These are phyloP conservation scores for Netelia virgata DNA, from an alignment of 2,888 invertebrate genomes.

Conservation along the genomic window DNA sequence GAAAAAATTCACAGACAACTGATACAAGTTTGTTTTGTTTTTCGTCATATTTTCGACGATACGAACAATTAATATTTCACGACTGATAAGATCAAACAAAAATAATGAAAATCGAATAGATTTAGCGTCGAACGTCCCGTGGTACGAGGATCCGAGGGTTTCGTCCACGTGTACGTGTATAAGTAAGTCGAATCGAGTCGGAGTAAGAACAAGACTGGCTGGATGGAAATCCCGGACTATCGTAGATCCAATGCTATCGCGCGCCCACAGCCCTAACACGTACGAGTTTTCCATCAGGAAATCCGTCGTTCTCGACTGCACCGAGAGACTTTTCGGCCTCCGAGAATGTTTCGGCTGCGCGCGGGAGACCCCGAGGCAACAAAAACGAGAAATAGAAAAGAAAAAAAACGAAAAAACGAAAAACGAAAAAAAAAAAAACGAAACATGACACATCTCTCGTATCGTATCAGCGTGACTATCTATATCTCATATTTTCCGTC, in stretches of 20 bases:
- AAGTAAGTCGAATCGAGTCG: slow-evolving; percentile 8
- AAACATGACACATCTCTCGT: slow-evolving; percentile 17
- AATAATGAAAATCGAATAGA: neutral
- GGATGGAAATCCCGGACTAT: slow-evolving; percentile 56
- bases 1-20: no score
- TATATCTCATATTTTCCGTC: slow-evolving; percentile 43
- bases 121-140: slow-evolving; percentile 21
- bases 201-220: slow-evolving; percentile 18
- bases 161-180: neutral
- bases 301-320: slow-evolving; percentile 45
- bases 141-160: neutral
- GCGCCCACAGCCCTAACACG: slow-evolving; percentile 29
- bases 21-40: no score
- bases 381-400: neutral
- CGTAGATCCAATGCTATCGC: slow-evolving; percentile 34
- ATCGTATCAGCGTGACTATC: slow-evolving; percentile 17
- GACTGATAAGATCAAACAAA: no score
- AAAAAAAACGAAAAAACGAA: slow-evolving; percentile 1
- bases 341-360: slow-evolving; percentile 48
- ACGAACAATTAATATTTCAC: no score
- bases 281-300: slow-evolving; percentile 64
- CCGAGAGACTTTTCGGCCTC: slow-evolving; percentile 49
- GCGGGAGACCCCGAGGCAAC: slow-evolving; percentile 28
- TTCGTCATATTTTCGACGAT: no score
- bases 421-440: slow-evolving; percentile 5